A percentile compares a stretch with the other conserved stretches of the same genome.
Evolutionary conservation across 1,140 invertebrate genomes (phyloP).

Genomic region (Cyclargus thomasi): DNA sequence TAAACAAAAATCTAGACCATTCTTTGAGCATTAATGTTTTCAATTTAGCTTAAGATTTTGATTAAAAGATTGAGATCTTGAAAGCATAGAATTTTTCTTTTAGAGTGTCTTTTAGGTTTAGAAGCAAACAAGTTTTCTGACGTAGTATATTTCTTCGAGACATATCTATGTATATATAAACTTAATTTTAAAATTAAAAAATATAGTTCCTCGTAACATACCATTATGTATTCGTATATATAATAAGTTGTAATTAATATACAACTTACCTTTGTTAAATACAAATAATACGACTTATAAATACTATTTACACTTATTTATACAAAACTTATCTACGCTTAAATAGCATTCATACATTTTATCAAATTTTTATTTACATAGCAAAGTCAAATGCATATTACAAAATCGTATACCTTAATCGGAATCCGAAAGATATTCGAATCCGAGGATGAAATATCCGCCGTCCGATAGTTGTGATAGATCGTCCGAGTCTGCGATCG

Average conservation of each 20-base stretch:
- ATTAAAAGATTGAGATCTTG: conserved; percentile 11
- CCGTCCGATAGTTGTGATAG: background rate
- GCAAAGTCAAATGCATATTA: background rate
- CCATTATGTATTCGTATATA: too few relatives aligned
- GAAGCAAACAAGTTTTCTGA: background rate
- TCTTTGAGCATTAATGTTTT: conserved; percentile 2
- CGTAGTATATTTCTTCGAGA: too few relatives aligned
- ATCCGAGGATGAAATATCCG: background rate
- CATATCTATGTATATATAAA: too few relatives aligned
- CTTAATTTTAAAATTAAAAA: too few relatives aligned
- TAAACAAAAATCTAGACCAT: background rate
- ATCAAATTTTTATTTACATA: background rate
- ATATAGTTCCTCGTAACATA: too few relatives aligned
- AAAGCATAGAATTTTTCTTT: background rate
- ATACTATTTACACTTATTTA: background rate
- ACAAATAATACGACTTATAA: too few relatives aligned
- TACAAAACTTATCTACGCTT: background rate
- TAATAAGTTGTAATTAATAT: too few relatives aligned
- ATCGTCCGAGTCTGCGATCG: background rate
- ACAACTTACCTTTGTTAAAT: too few relatives aligned
- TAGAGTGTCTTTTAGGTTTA: background rate
- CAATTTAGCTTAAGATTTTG: conserved; percentile 1
- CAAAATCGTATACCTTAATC: background rate
- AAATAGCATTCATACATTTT: background rate
- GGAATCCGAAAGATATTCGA: too few relatives aligned